These are phyloP conservation scores for Peromyscus eremicus DNA, from an alignment of 2,797 vertebrate genomes.

Conservation along the genomic window DNA sequence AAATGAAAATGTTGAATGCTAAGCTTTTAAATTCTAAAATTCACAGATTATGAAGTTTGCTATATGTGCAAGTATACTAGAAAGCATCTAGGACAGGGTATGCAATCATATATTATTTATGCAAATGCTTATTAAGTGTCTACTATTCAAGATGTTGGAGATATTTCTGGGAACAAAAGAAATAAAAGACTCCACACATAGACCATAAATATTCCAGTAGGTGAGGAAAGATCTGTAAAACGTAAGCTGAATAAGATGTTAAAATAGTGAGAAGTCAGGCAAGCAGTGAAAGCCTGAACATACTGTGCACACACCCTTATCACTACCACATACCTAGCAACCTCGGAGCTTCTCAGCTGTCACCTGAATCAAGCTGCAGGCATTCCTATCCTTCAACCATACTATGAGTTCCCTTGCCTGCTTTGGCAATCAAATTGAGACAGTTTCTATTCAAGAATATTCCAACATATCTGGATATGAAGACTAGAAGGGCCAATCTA, in stretches of 20 bases:
- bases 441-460: neutral
- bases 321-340: neutral
- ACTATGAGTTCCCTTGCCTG: too few relatives aligned
- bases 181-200: neutral
- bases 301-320: neutral
- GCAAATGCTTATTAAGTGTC: neutral
- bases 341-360: neutral
- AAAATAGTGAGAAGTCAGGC: neutral
- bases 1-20: neutral
- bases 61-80: too few relatives aligned
- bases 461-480: neutral
- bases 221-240: neutral
- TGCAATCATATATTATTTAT: neutral
- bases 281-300: too few relatives aligned
- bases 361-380: neutral
- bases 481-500: neutral
- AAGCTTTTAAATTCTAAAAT: neutral
- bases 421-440: neutral
- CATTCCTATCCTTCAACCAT: neutral
- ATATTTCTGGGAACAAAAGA: neutral
- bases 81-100: neutral
- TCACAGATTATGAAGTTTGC: too few relatives aligned
- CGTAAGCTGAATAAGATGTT: neutral
- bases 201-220: neutral
- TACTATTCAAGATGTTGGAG: neutral